Conservation (phyloP, 2,888 invertebrate species). For the Unio delphinus region DNA sequence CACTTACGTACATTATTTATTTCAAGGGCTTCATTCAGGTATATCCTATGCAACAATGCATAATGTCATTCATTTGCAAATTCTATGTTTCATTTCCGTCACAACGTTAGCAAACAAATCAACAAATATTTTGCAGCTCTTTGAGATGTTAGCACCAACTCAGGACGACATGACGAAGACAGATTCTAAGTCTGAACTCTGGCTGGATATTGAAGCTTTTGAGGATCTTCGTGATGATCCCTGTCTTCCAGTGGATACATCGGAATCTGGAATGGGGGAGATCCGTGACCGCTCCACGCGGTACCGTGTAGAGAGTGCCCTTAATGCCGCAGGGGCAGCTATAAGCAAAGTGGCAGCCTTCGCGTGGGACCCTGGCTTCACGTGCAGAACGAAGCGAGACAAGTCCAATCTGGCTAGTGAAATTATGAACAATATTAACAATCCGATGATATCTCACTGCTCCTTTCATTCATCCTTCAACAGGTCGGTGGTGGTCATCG, state of each 20-base stretch:
- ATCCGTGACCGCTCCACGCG: constrained; percentile 40
- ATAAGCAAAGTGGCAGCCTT: constrained; percentile 52
- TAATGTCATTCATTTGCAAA: no score
- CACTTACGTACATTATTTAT: no score
- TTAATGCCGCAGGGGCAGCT: constrained; percentile 44
- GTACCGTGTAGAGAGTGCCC: constrained; percentile 48
- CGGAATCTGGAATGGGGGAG: constrained; percentile 43
- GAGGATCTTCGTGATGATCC: constrained; percentile 50
- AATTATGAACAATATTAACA: constrained; percentile 32
- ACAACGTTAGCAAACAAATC: not conserved
- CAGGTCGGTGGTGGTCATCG: constrained; percentile 57
- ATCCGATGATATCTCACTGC: constrained; percentile 56
- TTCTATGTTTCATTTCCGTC: not conserved
- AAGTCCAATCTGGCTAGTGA: constrained; percentile 32
- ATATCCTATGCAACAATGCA: no score
- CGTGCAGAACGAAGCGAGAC: constrained; percentile 42
- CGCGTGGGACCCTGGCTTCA: constrained; percentile 60
- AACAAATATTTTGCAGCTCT: constrained; percentile 26
- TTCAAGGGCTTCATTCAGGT: no score
- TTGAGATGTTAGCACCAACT: constrained; percentile 19
- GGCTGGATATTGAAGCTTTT: constrained; percentile 60
- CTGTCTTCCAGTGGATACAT: constrained; percentile 50
- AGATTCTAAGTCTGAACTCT: constrained; percentile 37
- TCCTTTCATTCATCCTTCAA: constrained; percentile 53
- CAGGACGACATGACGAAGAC: constrained; percentile 16